Conservation (phyloP, 2,888 invertebrate genomes). For the Crioceris asparagi region DNA sequence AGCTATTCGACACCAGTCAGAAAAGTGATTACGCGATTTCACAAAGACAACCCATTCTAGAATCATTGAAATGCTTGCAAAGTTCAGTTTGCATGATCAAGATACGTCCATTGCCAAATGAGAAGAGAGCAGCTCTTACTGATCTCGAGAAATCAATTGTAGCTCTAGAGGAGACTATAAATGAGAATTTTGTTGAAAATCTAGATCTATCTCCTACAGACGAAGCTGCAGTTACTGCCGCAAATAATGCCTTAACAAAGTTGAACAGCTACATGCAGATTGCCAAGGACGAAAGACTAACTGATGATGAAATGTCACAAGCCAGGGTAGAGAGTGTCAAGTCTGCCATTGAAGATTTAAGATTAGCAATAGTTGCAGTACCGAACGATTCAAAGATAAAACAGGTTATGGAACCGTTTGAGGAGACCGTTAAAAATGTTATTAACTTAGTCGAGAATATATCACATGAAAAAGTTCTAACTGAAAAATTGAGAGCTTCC, state of each 20-base stretch:
- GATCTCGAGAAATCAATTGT: conserved; percentile 31
- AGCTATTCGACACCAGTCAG: not conserved
- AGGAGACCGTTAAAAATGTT: conserved; percentile 34
- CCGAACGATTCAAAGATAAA: conserved; percentile 30
- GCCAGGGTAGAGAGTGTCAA: conserved; percentile 25
- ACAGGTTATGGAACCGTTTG: conserved; percentile 30
- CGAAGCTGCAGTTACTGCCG: conserved; percentile 25
- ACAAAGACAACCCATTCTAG: conserved; percentile 17
- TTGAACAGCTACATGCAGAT: conserved; percentile 24
- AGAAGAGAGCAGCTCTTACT: conserved; percentile 23
- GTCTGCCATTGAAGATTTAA: conserved; percentile 30
- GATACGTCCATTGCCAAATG: conserved; percentile 20
- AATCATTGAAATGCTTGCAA: conserved; percentile 24
- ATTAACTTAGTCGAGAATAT: conserved; percentile 34
- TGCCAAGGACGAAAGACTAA: conserved; percentile 12
- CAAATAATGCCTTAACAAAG: conserved; percentile 27
- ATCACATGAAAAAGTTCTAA: conserved; percentile 18
- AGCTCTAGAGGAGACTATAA: conserved; percentile 23
- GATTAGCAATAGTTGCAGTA: conserved; percentile 30
- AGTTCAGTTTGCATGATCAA: conserved; percentile 25
- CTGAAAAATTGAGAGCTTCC: not conserved
- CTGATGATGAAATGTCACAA: conserved; percentile 26
- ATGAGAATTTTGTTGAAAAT: conserved; percentile 12
- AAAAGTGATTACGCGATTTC: not conserved
- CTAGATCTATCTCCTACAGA: conserved; percentile 22